Percentiles rank a stretch among this genome's conserved stretches.
Conservation (phyloP, 2,888 invertebrate genomes). For the Catocala nupta region DNA sequence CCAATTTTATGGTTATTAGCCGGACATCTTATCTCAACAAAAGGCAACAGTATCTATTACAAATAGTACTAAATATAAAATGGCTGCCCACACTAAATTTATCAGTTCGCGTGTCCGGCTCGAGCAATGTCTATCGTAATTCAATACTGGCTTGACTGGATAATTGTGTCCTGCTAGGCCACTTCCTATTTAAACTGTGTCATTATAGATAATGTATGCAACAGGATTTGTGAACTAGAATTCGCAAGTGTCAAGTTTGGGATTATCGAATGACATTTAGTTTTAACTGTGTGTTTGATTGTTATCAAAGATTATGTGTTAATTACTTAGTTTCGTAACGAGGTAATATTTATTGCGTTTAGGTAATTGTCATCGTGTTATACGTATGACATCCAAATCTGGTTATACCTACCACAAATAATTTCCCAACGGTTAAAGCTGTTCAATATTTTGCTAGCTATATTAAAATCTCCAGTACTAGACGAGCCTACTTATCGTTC, state of each 20-base stretch:
- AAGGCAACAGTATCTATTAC: not conserved
- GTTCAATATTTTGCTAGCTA: too few relatives aligned
- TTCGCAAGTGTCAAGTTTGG: constrained; percentile 45
- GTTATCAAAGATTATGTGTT: not conserved
- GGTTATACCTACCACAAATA: too few relatives aligned
- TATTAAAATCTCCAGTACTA: too few relatives aligned
- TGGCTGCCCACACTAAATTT: constrained; percentile 34
- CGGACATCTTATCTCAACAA: constrained; percentile 5
- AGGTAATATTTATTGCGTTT: too few relatives aligned
- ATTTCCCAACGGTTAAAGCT: too few relatives aligned
- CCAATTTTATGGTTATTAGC: too few relatives aligned
- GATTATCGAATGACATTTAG: not conserved
- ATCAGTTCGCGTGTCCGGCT: constrained; percentile 42
- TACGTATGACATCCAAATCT: too few relatives aligned
- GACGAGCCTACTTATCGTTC: too few relatives aligned
- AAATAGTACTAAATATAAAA: not conserved
- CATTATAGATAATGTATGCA: constrained; percentile 49
- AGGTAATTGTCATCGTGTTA: too few relatives aligned
- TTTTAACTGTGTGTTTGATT: not conserved
- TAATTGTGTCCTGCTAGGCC: constrained; percentile 50
- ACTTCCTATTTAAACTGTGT: constrained; percentile 52
- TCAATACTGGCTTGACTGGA: constrained; percentile 41
- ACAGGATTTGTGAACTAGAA: constrained; percentile 47
- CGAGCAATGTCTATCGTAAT: constrained; percentile 30
- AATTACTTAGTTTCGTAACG: too few relatives aligned